Evolutionary conservation across 2,113 vertebrate genomes (phyloP).

Genomic region (Prunella fulvescens): DNA sequence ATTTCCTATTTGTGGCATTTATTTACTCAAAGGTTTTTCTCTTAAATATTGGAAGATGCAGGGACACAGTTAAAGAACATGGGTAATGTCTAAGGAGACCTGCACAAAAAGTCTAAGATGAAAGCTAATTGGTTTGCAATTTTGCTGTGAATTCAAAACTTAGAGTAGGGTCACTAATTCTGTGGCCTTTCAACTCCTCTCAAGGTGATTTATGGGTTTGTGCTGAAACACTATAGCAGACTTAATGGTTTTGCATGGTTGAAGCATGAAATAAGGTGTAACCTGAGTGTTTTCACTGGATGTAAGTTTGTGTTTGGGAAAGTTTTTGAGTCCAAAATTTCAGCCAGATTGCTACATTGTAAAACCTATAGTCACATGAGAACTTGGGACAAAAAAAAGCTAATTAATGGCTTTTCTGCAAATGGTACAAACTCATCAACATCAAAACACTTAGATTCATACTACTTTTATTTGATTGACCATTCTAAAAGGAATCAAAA

Average conservation of each 20-base stretch:
- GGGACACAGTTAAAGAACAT: background rate
- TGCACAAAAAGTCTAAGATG: background rate
- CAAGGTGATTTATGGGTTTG: constrained; percentile 28
- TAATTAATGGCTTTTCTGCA: background rate
- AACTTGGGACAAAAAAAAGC: background rate
- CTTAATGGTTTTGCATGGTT: constrained; percentile 40
- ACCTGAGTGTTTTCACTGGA: background rate
- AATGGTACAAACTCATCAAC: background rate
- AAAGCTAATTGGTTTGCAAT: background rate
- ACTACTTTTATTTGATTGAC: background rate
- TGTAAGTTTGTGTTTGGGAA: background rate
- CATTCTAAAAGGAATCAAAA: background rate
- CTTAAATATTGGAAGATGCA: background rate
- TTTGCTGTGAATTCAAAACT: constrained; percentile 11
- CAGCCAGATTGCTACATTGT: background rate
- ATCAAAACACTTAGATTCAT: background rate
- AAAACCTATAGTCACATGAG: background rate
- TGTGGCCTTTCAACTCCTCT: background rate
- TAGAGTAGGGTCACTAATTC: constrained; percentile 30
- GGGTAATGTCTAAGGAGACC: background rate
- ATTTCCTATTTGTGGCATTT: background rate
- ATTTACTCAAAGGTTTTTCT: background rate
- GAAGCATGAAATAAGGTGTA: constrained; percentile 48
- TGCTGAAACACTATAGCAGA: constrained; percentile 26
- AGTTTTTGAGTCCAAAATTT: background rate